Percentiles rank a stretch among this genome's conserved stretches.
Evolutionary conservation across 2,888 invertebrate genomes (phyloP).

Genomic region (Sabatieria punctata): DNA sequence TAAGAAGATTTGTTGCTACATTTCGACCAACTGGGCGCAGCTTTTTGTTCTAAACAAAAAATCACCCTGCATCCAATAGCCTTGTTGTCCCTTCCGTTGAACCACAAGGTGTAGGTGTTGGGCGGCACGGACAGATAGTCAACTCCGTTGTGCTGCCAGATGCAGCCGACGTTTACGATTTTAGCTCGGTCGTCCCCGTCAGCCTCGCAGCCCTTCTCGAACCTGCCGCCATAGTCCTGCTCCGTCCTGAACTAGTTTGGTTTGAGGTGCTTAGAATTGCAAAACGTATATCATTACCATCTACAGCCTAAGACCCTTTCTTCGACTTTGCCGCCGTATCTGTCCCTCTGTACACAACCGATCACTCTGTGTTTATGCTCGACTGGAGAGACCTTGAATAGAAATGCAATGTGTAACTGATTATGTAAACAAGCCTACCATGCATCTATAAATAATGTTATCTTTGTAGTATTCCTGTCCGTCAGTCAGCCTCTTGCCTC

Average conservation of each 20-base stretch:
- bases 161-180: background rate
- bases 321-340: slow-evolving; percentile 18
- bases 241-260: no score
- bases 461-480: slow-evolving; percentile 21
- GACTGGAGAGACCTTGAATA: background rate
- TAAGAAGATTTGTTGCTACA: no score
- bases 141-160: background rate
- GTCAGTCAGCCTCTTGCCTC: slow-evolving; percentile 19
- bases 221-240: background rate
- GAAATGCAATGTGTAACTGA: no score
- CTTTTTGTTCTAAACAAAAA: no score
- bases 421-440: no score
- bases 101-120: background rate
- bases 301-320: slow-evolving; percentile 23
- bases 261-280: no score
- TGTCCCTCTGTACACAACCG: slow-evolving; percentile 18
- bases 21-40: no score
- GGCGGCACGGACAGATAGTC: background rate
- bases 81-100: background rate
- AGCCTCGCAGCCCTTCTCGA: background rate
- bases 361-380: slow-evolving; percentile 10
- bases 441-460: slow-evolving; percentile 22
- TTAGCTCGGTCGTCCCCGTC: background rate
- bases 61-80: background rate
- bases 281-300: slow-evolving; percentile 13